Percentiles rank a stretch among this genome's conserved stretches.
Evolutionary conservation across 1,140 invertebrate genomes (phyloP).

Genomic region (Amyelois transitella): DNA sequence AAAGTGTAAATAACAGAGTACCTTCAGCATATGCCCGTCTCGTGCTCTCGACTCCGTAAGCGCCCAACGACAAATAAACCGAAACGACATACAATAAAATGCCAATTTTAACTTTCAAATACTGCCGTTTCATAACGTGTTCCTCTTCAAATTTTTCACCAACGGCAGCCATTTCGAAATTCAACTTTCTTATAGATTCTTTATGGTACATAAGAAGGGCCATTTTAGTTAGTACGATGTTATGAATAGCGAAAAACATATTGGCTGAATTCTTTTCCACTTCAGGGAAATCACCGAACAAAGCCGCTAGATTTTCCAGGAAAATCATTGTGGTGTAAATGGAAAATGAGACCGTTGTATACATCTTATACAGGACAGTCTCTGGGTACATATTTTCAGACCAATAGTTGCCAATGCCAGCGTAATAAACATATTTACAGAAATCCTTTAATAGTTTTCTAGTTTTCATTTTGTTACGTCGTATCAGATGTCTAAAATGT

Average conservation of each 20-base stretch:
- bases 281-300: slow-evolving; percentile 52
- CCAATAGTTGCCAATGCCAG: slow-evolving; percentile 54
- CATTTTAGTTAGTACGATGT: slow-evolving; percentile 62
- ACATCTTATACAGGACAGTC: slow-evolving; percentile 37
- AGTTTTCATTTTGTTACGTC: slow-evolving; percentile 35
- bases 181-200: slow-evolving; percentile 55
- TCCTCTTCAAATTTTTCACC: slow-evolving; percentile 47
- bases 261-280: slow-evolving; percentile 60
- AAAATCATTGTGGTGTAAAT: slow-evolving; percentile 54
- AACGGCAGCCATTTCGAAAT: slow-evolving; percentile 47
- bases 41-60: slow-evolving; percentile 53
- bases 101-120: slow-evolving; percentile 47
- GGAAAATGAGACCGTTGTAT: slow-evolving; percentile 40
- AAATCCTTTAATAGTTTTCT: slow-evolving; percentile 34
- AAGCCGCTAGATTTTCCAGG: slow-evolving; percentile 56
- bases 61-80: slow-evolving; percentile 50
- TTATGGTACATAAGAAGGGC: slow-evolving; percentile 51
- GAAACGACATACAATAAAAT: slow-evolving; percentile 45
- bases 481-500: not conserved
- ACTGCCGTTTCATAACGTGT: slow-evolving; percentile 43
- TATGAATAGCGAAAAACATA: slow-evolving; percentile 61
- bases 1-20: slow-evolving; percentile 14
- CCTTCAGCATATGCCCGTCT: slow-evolving; percentile 48
- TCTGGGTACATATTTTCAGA: slow-evolving; percentile 41
- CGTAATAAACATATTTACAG: slow-evolving; percentile 51